Evolutionary conservation across 2,797 vertebrate genomes (phyloP).

Genomic region (Lycodopsis pacificus): DNA sequence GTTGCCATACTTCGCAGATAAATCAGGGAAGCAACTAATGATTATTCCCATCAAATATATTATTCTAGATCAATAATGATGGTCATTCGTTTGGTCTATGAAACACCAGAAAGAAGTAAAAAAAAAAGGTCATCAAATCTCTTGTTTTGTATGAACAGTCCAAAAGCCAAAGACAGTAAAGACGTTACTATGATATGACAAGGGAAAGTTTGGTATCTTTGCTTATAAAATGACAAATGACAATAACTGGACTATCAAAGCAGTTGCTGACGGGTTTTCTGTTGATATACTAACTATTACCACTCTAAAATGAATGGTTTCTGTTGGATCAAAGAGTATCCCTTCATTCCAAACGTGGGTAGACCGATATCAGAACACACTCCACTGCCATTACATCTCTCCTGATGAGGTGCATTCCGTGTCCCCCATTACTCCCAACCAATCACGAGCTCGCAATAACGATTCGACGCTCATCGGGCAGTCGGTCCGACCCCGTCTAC

Average conservation of each 20-base stretch:
- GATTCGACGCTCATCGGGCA: background rate
- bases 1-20: background rate
- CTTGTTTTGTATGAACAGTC: too few relatives aligned
- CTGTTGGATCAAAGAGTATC: background rate
- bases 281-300: too few relatives aligned
- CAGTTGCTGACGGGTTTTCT: background rate
- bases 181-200: background rate
- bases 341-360: background rate
- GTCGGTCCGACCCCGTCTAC: background rate
- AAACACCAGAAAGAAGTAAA: background rate
- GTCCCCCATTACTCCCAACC: too few relatives aligned
- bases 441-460: too few relatives aligned
- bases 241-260: background rate
- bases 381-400: background rate
- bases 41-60: fast-evolving
- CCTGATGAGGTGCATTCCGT: too few relatives aligned
- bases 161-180: background rate
- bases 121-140: too few relatives aligned
- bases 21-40: background rate
- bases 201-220: background rate
- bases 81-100: background rate
- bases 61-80: background rate
- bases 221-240: background rate
- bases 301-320: background rate
- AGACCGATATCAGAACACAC: background rate